Evolutionary conservation across 1,140 invertebrate genomes (phyloP).

Genomic region (Apis mellifera): Amel_HAv3.1 CM009935.2:5906001-5906500

Average conservation of each 20-base stretch:
- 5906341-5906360: conserved; percentile 43
- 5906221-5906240: not conserved
- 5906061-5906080: conserved; percentile 58
- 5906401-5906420: conserved; percentile 21
- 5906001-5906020: conserved; percentile 26
- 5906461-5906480: not conserved
- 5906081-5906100: conserved; percentile 57
- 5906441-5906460: not conserved
- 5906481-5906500: conserved; percentile 6
- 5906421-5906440: conserved; percentile 19
- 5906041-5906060: conserved; percentile 67
- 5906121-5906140: conserved; percentile 49
- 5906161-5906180: conserved; percentile 43
- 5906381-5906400: conserved; percentile 24
- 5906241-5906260: not conserved
- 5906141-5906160: conserved; percentile 25
- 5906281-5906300: not conserved
- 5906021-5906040: conserved; percentile 63
- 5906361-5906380: conserved; percentile 34
- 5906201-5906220: not conserved
- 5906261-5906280: not conserved
- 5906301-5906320: conserved; percentile 56
- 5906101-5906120: conserved; percentile 60
- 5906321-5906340: conserved; percentile 43
- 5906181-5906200: not conserved